Conservation (phyloP, 2,888 invertebrate species). For the Azorinus chamasolen region DNA sequence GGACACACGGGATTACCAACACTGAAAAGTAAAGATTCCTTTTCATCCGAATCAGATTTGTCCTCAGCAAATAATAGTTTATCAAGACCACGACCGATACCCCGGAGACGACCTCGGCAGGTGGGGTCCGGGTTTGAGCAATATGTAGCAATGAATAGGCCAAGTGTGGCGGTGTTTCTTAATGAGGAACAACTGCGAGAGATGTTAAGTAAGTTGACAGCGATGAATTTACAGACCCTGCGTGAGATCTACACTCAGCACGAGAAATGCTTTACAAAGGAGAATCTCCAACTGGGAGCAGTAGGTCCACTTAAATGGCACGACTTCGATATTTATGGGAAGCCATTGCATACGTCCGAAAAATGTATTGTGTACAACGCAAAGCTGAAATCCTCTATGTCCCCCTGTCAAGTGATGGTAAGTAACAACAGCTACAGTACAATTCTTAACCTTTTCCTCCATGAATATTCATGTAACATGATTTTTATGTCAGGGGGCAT, state of each 20-base stretch:
- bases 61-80: slow-evolving; percentile 72
- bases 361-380: slow-evolving; percentile 80
- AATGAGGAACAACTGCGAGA: slow-evolving; percentile 77
- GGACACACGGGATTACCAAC: slow-evolving; percentile 13
- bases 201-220: slow-evolving; percentile 73
- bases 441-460: too few relatives aligned
- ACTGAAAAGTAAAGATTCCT: slow-evolving; percentile 58
- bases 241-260: slow-evolving; percentile 79
- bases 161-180: slow-evolving; percentile 73
- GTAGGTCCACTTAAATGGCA: slow-evolving; percentile 78
- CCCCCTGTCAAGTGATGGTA: slow-evolving; percentile 80
- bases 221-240: slow-evolving; percentile 76
- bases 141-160: slow-evolving; percentile 82
- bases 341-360: slow-evolving; percentile 79
- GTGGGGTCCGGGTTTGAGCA: slow-evolving; percentile 77
- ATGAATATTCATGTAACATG: too few relatives aligned
- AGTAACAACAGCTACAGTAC: slow-evolving; percentile 12
- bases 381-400: slow-evolving; percentile 70
- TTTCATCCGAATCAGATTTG: slow-evolving; percentile 71
- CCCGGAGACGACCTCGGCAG: slow-evolving; percentile 71
- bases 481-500: too few relatives aligned
- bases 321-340: slow-evolving; percentile 80
- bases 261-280: slow-evolving; percentile 75
- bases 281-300: slow-evolving; percentile 66
- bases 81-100: slow-evolving; percentile 77